Conservation (phyloP, 2,797 vertebrate species). For the Petrocephalus sullivani region DNA sequence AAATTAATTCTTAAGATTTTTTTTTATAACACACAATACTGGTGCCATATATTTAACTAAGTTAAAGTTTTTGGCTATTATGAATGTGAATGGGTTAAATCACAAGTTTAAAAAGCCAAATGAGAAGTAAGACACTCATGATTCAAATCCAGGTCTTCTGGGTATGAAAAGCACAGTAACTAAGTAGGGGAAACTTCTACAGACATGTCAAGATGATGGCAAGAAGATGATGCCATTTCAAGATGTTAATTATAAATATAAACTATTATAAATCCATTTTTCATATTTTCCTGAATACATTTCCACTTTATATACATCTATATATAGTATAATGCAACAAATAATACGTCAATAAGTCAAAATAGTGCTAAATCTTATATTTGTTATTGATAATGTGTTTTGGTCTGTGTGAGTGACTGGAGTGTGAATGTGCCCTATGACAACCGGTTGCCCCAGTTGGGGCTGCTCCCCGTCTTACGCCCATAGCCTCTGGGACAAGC, state of each 20-base stretch:
- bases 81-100: neutral
- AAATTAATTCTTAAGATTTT: neutral
- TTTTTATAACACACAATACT: too few relatives aligned
- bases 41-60: too few relatives aligned
- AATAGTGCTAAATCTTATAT: neutral
- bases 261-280: neutral
- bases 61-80: neutral
- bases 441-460: too few relatives aligned
- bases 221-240: too few relatives aligned
- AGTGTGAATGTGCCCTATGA: too few relatives aligned
- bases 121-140: neutral
- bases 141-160: neutral
- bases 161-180: neutral
- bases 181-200: neutral
- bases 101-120: neutral
- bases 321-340: neutral
- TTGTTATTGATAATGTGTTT: neutral
- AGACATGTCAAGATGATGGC: neutral
- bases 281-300: neutral
- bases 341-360: neutral
- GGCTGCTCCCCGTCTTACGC: too few relatives aligned
- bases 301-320: neutral
- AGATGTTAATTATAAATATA: neutral
- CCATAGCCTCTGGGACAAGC: too few relatives aligned
- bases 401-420: neutral